Percentiles rank a stretch among this genome's conserved stretches.
Evolutionary conservation across 37 sponge, comb jelly and placozoan species (phyloP).

Genomic region (Axinella damicornis): DNA sequence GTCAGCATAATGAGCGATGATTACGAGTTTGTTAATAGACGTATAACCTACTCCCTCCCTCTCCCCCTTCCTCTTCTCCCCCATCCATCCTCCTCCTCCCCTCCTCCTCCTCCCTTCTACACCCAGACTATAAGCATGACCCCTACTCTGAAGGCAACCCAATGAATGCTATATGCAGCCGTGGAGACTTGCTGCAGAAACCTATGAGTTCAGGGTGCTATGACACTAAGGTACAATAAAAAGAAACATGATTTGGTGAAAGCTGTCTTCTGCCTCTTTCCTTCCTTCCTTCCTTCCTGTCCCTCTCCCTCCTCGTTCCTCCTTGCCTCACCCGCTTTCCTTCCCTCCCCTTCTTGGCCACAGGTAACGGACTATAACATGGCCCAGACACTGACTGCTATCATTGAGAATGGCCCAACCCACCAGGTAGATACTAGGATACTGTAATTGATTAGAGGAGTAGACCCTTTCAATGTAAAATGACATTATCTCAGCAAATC

Average conservation of each 20-base stretch:
- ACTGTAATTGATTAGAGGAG: too few species aligned
- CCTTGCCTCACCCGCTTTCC: too few species aligned
- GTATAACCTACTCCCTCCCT: not conserved
- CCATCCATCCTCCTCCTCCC: too few species aligned
- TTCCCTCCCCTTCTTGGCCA: not conserved
- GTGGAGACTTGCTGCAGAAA: conserved; percentile 46
- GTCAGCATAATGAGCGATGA: conserved; percentile 5
- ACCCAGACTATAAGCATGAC: conserved; percentile 66
- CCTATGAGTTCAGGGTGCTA: conserved; percentile 57
- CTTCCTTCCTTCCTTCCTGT: too few species aligned
- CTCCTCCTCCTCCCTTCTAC: not conserved
- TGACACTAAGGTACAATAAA: conserved; percentile 72
- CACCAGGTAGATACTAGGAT: conserved; percentile 37
- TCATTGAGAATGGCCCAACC: conserved; percentile 57
- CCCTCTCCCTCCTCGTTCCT: too few species aligned
- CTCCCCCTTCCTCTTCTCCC: not conserved
- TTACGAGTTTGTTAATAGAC: too few species aligned
- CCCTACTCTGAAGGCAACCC: conserved; percentile 61
- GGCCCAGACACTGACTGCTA: conserved; percentile 15
- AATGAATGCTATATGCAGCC: conserved; percentile 73
- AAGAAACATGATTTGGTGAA: not conserved
- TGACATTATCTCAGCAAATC: too few species aligned
- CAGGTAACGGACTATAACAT: conserved; percentile 64
- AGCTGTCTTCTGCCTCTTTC: not conserved
- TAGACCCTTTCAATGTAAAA: too few species aligned